Evolutionary conservation across 2,797 vertebrate genomes (phyloP).

Genomic region (Nyctibius grandis): DNA sequence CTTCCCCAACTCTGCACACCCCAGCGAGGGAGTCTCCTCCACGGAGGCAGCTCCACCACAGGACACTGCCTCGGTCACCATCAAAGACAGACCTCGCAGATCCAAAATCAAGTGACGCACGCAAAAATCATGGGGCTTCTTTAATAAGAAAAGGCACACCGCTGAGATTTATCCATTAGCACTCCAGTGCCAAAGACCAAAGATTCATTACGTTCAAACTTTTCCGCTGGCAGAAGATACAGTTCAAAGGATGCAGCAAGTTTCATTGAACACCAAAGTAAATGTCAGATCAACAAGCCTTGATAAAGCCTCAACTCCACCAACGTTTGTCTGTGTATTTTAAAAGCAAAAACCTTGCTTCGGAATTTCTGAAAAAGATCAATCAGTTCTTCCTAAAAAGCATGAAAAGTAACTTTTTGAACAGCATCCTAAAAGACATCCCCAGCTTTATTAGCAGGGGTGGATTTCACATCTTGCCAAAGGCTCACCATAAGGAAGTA

Average conservation of each 20-base stretch:
- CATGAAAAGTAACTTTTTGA: neutral
- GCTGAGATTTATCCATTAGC: neutral
- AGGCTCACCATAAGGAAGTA: neutral
- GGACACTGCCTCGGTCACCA: neutral
- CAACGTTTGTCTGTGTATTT: neutral
- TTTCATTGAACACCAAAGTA: neutral
- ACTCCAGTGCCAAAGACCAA: neutral
- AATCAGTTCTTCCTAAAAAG: neutral
- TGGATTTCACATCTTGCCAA: neutral
- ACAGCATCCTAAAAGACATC: neutral
- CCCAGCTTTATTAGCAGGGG: neutral
- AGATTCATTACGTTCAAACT: neutral
- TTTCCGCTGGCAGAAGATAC: neutral
- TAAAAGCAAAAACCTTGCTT: neutral
- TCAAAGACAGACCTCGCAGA: neutral
- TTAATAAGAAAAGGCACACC: neutral
- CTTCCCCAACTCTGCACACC: neutral
- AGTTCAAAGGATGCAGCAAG: neutral
- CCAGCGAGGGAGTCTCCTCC: neutral
- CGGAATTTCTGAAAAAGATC: neutral
- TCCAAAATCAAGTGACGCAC: neutral
- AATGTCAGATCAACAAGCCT: constrained; percentile 10
- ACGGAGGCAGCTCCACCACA: fast-evolving
- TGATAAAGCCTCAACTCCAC: neutral
- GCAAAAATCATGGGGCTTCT: neutral